Evolutionary conservation across 2,797 vertebrate genomes (phyloP).

Genomic region (Echiichthys vipera): DNA sequence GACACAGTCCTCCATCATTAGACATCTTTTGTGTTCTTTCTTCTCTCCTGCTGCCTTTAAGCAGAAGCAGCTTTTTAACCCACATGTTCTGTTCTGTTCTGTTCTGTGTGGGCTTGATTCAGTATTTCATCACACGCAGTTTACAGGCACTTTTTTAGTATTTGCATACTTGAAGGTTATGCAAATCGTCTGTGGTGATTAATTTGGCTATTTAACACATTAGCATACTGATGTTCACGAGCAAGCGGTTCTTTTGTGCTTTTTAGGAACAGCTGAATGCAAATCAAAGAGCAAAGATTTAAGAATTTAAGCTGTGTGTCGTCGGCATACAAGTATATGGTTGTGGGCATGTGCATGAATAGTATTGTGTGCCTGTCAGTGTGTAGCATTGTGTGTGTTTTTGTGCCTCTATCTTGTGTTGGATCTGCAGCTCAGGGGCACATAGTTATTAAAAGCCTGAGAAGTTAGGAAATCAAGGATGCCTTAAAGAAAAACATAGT

Average conservation of each 20-base stretch:
- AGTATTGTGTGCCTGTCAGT: slow-evolving; percentile 21
- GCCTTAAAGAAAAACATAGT: not conserved
- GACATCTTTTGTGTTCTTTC: slow-evolving; percentile 11
- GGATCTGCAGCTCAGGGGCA: not conserved
- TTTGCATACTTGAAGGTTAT: slow-evolving; percentile 63
- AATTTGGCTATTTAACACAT: slow-evolving; percentile 53
- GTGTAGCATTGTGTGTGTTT: slow-evolving; percentile 23
- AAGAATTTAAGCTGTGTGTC: not conserved
- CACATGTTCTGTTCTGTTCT: slow-evolving; percentile 24
- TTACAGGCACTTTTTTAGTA: slow-evolving; percentile 38
- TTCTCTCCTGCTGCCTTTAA: slow-evolving; percentile 8
- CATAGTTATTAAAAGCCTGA: slow-evolving; percentile 6
- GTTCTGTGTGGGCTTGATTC: slow-evolving; percentile 42
- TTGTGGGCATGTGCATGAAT: slow-evolving; percentile 45
- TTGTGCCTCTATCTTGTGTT: not conserved
- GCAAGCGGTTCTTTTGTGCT: not conserved
- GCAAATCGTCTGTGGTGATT: slow-evolving; percentile 49
- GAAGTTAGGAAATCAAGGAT: not conserved
- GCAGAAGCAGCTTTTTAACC: slow-evolving; percentile 19
- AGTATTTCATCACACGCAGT: slow-evolving; percentile 46
- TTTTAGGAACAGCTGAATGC: slow-evolving; percentile 30
- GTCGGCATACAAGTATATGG: not conserved
- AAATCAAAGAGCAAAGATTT: not conserved
- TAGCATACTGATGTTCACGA: slow-evolving; percentile 40
- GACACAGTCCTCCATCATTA: slow-evolving; percentile 33